Conservation (phyloP, 2,797 vertebrate species). For the Lacerta agilis region DNA sequence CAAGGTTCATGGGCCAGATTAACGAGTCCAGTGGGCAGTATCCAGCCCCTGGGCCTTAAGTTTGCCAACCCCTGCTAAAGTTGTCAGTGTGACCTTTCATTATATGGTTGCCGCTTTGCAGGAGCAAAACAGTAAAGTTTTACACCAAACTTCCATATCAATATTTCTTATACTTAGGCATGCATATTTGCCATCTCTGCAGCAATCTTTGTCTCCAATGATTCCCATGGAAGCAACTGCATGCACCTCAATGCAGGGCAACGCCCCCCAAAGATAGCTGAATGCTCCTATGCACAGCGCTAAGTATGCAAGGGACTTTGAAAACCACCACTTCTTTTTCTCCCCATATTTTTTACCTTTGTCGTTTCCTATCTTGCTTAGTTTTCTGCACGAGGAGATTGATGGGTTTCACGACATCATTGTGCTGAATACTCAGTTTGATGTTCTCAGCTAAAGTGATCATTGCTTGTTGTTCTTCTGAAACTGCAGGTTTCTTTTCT, state of each 20-base stretch:
- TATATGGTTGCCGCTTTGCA: background rate
- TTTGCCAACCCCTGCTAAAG: no score
- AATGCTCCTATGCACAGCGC: background rate
- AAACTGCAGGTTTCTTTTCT: slow-evolving; percentile 84
- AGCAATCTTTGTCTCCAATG: background rate
- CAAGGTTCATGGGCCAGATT: no score
- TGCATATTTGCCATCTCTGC: background rate
- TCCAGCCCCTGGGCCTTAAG: no score
- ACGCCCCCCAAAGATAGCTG: background rate
- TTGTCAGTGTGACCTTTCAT: no score
- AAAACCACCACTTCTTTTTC: background rate
- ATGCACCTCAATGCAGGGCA: background rate
- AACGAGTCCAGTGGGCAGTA: no score
- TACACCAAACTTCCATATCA: background rate
- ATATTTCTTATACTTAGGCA: background rate
- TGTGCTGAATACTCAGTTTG: slow-evolving; percentile 91
- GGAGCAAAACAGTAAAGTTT: background rate
- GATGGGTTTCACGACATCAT: slow-evolving; percentile 92
- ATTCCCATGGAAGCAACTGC: background rate
- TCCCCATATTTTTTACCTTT: slow-evolving; percentile 81
- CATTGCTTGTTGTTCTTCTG: slow-evolving; percentile 86
- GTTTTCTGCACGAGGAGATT: slow-evolving; percentile 82
- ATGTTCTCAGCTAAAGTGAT: slow-evolving; percentile 88
- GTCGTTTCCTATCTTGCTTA: slow-evolving; percentile 83
- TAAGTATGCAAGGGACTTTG: background rate